A percentile compares a stretch with the other conserved stretches of the same genome.
These are phyloP conservation scores for Scophthalmus maximus DNA, from an alignment of 2,113 vertebrate species.

Conservation along the genomic window DNA sequence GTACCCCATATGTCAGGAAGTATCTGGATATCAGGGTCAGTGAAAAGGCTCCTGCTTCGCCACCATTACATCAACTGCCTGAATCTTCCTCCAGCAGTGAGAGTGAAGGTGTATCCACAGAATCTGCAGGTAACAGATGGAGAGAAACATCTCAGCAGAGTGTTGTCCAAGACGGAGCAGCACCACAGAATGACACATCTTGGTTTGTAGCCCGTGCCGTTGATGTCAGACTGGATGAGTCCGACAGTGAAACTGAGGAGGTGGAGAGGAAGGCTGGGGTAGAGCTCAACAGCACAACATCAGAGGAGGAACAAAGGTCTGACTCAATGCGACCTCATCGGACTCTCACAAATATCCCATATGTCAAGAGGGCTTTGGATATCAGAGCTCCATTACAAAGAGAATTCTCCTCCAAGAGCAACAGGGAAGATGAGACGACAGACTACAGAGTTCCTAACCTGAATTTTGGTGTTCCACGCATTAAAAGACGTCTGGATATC, in stretches of 20 bases:
- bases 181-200: neutral
- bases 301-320: neutral
- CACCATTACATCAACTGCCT: neutral
- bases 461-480: slow-evolving; percentile 36
- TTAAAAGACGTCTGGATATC: slow-evolving; percentile 37
- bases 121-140: neutral
- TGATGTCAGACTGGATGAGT: too few relatives aligned
- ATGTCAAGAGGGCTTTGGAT: neutral
- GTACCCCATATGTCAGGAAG: neutral
- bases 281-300: neutral
- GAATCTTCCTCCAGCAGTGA: neutral
- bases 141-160: neutral
- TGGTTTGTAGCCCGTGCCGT: neutral
- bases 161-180: neutral
- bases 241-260: neutral
- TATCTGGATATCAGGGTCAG: neutral
- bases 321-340: neutral
- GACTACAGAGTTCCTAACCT: slow-evolving; percentile 18
- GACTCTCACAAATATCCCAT: neutral
- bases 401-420: slow-evolving; percentile 16
- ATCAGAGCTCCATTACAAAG: neutral
- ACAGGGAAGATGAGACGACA: slow-evolving; percentile 37
- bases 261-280: neutral
- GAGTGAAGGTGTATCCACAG: neutral
- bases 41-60: neutral